Conservation (phyloP, 23 tunicate genomes). For the Diplosoma virens region DNA sequence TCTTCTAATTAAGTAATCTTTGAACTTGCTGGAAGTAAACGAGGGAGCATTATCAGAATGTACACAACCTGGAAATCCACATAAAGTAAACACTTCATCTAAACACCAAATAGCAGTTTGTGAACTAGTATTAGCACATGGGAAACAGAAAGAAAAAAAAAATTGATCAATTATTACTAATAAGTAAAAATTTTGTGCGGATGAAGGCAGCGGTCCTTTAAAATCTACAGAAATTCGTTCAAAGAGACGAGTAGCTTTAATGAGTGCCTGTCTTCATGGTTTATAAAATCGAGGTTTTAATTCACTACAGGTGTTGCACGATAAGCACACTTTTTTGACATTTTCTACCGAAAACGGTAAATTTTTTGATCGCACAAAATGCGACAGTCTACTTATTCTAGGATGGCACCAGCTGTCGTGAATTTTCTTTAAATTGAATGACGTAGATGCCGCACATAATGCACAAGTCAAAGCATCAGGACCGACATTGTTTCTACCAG, state of each 20-base stretch:
- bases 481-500: slow-evolving; percentile 32
- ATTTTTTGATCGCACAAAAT: slow-evolving; percentile 27
- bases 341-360: slow-evolving; percentile 27
- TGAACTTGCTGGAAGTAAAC: not conserved
- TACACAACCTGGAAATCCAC: slow-evolving; percentile 3
- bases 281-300: slow-evolving; percentile 8
- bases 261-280: not conserved
- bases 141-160: not conserved
- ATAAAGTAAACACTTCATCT: not conserved
- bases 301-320: slow-evolving; percentile 9
- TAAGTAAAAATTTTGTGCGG: not conserved
- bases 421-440: not conserved
- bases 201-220: not conserved
- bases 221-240: not conserved
- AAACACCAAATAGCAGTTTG: slow-evolving; percentile 9
- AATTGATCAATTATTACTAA: slow-evolving; percentile 11
- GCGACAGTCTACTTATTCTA: slow-evolving; percentile 9
- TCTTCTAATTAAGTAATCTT: not conserved
- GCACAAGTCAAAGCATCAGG: slow-evolving; percentile 27
- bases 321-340: slow-evolving; percentile 14
- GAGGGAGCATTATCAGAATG: slow-evolving; percentile 11
- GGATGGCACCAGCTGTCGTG: slow-evolving; percentile 22
- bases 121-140: slow-evolving; percentile 4
- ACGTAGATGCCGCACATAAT: not conserved
- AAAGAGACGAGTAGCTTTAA: slow-evolving; percentile 11